Evolutionary conservation across 1,140 invertebrate species (phyloP), one percentile per base, ranked within the genome.

Genomic region (Oreohelix idahoensis): DNA sequence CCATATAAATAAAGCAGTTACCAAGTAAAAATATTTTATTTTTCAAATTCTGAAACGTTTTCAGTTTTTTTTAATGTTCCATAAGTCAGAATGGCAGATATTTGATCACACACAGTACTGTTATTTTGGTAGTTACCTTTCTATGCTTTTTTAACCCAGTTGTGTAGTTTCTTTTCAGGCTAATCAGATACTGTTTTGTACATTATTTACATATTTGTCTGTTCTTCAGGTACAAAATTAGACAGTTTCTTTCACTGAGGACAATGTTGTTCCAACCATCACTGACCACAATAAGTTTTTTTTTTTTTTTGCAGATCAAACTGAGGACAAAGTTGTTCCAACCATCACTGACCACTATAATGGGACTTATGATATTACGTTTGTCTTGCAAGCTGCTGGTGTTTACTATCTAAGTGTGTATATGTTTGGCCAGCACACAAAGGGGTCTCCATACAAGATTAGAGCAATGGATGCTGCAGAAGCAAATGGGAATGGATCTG

Each of bases 331-430:
- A 29, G 83, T 88, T 29, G 83, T 86, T 66, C 91, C 92, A 11
- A 89, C 92, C 63, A 86, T 93, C n/a, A 89, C 90, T 15, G 93
- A 94, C 87, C 90, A 93, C 76, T 89, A 92, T 42, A 93, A 93
- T 87, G 93, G 93, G 23, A 93, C 91, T 11, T 94, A 93, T 87
- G 93, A 94, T 85, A 86, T 94, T 36, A 89, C 89, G 2, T 94
- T 93, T 85, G 90, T 90, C 13, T 85, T 93, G 42, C 89, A 89
- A 51, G 88, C 90, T 49, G 91, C 92, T 84, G 93, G 92, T 17
- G 88, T 85, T 0, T 93, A 93, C 85, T 82, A 90, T 42, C 86
- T 94, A 79, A 91, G 88, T 42, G 89, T 94, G 45, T 90, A 90
- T 66, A 86, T 94, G 53, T 93, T 93, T 87, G 93, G 92, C 36